Percentiles rank a stretch among this genome's conserved stretches.
Evolutionary conservation across 2,888 invertebrate genomes (phyloP).

Genomic region (Vandiemenella viatica): DNA sequence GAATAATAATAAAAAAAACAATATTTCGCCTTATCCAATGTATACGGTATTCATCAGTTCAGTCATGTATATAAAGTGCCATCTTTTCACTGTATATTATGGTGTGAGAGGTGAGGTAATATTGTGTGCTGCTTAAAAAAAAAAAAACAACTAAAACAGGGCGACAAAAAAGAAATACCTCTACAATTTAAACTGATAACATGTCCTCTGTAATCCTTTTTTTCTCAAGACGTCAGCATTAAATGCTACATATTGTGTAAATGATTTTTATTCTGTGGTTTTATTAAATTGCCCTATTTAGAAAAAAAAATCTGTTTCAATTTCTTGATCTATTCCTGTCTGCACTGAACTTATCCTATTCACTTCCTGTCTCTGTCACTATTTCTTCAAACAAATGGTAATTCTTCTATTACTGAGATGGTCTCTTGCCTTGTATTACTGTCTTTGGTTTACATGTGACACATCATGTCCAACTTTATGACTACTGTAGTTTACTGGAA

Average conservation of each 20-base stretch:
- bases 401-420: too few species aligned
- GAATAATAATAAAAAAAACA: conserved; percentile 19
- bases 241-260: conserved; percentile 21
- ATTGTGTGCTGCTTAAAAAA: conserved; percentile 11
- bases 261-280: conserved; percentile 12
- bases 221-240: conserved; percentile 19
- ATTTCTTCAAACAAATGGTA: too few species aligned
- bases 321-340: background rate
- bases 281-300: conserved; percentile 6
- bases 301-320: too few species aligned
- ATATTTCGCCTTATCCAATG: conserved; percentile 51
- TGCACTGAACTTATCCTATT: background rate
- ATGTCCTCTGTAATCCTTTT: conserved; percentile 15
- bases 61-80: conserved; percentile 11
- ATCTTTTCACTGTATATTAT: conserved; percentile 11
- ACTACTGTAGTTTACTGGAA: too few species aligned
- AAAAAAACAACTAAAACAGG: conserved; percentile 8
- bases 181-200: conserved; percentile 13
- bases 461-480: too few species aligned
- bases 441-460: too few species aligned
- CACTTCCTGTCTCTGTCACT: too few species aligned
- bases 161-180: conserved; percentile 13
- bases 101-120: conserved; percentile 10
- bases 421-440: too few species aligned
- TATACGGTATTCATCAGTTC: conserved; percentile 34